A percentile compares a stretch with the other conserved stretches of the same genome.
phyloP scores from a whole-genome alignment of 2,113 vertebrate species.

The Mastomys natalensis region DNA sequence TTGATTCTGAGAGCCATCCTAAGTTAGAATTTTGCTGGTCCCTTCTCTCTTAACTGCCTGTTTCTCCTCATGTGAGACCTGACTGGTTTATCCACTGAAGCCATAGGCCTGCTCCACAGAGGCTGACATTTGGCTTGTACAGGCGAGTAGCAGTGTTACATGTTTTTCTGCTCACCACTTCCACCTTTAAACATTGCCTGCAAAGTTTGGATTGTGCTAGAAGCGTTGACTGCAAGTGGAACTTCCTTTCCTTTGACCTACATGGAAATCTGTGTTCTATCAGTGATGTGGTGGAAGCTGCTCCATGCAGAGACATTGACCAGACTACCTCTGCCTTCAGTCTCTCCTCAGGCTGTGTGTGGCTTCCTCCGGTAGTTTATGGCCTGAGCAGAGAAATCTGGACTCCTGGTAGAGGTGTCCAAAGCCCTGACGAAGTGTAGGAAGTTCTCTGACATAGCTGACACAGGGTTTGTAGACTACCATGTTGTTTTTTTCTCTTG shows the following conservation, averaged over 20 bases:
- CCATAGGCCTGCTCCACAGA: not conserved
- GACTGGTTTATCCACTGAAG: not conserved
- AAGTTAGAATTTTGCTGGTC: not conserved
- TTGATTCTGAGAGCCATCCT: constrained; percentile 29
- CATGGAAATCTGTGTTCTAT: not conserved
- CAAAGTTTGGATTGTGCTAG: not conserved
- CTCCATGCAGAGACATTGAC: not conserved
- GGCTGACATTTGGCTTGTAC: not conserved
- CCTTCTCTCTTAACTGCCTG: constrained; percentile 14
- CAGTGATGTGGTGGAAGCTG: not conserved
- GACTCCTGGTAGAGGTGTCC: not conserved
- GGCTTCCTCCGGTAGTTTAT: not conserved
- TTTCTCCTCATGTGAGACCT: constrained; percentile 1
- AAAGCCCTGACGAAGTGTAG: not conserved
- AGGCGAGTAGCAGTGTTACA: not conserved
- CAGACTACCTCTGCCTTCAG: not conserved
- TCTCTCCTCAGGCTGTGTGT: not conserved
- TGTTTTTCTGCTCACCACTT: not conserved
- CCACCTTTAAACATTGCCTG: not conserved
- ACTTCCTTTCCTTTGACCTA: not conserved
- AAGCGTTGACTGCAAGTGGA: not conserved
- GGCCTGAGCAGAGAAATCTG: not conserved
- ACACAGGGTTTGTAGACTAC: not conserved
- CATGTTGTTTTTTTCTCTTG: not conserved
- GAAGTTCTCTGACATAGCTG: constrained; percentile 11